phyloP scores from a whole-genome alignment of 2,113 vertebrate species.

The Hippocampus guttulatus region DNA sequence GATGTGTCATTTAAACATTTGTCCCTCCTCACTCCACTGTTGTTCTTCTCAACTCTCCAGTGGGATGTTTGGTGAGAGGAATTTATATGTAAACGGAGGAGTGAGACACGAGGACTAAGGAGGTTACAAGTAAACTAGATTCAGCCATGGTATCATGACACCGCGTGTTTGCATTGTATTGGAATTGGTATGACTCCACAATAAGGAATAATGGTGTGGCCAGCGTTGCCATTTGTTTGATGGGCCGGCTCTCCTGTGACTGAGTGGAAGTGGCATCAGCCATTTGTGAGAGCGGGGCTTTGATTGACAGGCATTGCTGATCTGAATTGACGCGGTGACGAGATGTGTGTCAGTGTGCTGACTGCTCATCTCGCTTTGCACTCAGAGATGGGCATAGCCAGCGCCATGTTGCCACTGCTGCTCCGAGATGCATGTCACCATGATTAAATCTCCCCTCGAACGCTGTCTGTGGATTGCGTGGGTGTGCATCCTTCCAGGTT shows the following conservation, averaged over 20 bases:
- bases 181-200: conserved; percentile 20
- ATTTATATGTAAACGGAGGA: background rate
- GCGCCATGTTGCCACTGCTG: conserved; percentile 41
- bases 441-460: conserved; percentile 61
- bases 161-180: conserved; percentile 5
- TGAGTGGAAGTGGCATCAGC: conserved; percentile 36
- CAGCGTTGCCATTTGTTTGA: conserved; percentile 49
- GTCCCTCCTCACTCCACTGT: background rate
- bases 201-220: conserved; percentile 44
- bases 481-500: conserved; percentile 16
- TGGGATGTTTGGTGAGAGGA: background rate
- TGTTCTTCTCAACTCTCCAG: background rate
- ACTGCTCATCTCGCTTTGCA: conserved; percentile 72
- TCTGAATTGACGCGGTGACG: conserved; percentile 72
- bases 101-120: background rate
- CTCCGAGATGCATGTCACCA: conserved; percentile 58
- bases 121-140: background rate
- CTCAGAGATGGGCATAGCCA: conserved; percentile 53
- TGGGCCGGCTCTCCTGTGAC: conserved; percentile 40
- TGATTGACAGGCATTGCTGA: conserved; percentile 68
- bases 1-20: too few relatives aligned
- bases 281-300: conserved; percentile 27
- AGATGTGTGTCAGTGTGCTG: conserved; percentile 70
- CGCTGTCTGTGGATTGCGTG: conserved; percentile 24
- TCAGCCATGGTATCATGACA: background rate